Conservation (phyloP, 2,797 vertebrate species). For the Acanthis flammea region DNA sequence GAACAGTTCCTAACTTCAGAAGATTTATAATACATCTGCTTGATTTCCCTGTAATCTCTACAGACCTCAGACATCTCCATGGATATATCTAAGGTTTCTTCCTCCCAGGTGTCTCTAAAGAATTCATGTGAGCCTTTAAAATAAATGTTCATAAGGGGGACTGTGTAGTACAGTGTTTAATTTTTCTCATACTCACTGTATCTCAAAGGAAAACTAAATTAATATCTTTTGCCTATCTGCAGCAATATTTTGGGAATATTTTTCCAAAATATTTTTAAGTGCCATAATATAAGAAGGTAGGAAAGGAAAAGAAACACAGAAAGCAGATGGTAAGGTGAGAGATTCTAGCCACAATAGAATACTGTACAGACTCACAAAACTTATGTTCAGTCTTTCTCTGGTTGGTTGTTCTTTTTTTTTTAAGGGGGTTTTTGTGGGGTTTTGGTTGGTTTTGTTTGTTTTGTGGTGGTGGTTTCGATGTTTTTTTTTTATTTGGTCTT, state of each 20-base stretch:
- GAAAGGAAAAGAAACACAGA: background rate
- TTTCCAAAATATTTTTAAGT: background rate
- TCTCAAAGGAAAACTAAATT: background rate
- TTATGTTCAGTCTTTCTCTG: background rate
- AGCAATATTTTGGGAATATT: background rate
- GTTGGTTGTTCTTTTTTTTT: background rate
- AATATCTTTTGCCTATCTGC: background rate
- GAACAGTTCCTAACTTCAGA: background rate
- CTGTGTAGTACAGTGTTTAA: background rate
- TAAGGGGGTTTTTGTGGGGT: background rate
- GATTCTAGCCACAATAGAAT: background rate
- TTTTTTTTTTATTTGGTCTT: background rate
- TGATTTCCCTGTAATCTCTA: background rate
- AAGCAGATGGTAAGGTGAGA: background rate
- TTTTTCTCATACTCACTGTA: background rate
- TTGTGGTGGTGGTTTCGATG: fast-evolving
- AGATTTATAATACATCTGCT: background rate
- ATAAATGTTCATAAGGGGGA: background rate
- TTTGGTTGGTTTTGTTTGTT: background rate
- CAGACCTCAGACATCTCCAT: background rate
- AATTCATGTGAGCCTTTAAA: background rate
- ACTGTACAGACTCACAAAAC: background rate
- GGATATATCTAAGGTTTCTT: background rate
- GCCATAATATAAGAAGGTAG: background rate
- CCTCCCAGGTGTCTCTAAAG: background rate